Base-by-base conservation (phyloP, 1,140 invertebrate genomes). In the Acromyrmex heyeri region DNA sequence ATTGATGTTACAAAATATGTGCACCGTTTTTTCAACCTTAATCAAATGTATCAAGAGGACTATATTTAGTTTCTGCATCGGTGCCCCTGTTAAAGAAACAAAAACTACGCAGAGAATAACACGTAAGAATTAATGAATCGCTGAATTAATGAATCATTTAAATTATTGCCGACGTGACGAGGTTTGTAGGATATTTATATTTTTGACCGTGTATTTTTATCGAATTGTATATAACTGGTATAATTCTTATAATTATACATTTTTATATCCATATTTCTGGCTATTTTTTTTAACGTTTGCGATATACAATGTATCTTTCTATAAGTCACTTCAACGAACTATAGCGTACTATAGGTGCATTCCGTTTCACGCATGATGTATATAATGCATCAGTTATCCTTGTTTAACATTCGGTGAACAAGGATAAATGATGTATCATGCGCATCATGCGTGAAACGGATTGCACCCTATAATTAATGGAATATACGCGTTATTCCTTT, bases 401-500 rank as follows among this genome's bases (percentile, higher is more conserved):
- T 38, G 34, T 38, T 38, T 38, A 38, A 38, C 34, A 38, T 38
- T 38, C 34, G 34, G 34, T 38, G 34, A 38, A 38, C 34, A 38
- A 38, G 6, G 34, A 38, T 38, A 38, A 38, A 38, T 38, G 34
- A 38, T 38, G 34, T 5, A 38, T 38, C 34, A 38, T 38, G 34
- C 34, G 34, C 34, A 38, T 38, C 34, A 38, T 38, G 34, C 34
- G 0, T 38, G 34, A 38, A 38, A 38, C 7, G 34, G 7, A 38
- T 7, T 38, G 34, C 34, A 38, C 6, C 34, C 34, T 38, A 70
- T 70, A 57, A 70, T 81, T 81, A 70, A 59, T 81, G 64, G 77
- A 57, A 81, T 81, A 16, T 70, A 64, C 78, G 65, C 78, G 8
- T 70, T 81, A 81, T 77, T 85, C 53, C 27, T 65, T 7, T 85